Evolutionary conservation across 2,113 vertebrate genomes (phyloP).

Genomic region (Galemys pyrenaicus): DNA sequence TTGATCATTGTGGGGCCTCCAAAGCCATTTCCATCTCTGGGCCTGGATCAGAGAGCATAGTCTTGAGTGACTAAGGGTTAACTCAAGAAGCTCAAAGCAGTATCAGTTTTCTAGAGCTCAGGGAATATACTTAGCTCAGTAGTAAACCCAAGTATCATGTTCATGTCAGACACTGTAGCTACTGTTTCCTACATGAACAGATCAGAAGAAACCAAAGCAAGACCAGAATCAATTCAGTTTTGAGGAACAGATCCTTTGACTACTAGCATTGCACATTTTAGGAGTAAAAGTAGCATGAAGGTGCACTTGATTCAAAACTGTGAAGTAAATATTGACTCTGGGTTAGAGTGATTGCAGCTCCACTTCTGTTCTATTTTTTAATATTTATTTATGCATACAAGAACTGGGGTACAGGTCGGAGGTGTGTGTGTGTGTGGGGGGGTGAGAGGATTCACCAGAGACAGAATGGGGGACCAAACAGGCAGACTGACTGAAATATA

Average conservation of each 20-base stretch:
- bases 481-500: too few relatives aligned
- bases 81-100: constrained; percentile 46
- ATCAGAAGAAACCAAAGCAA: constrained; percentile 69
- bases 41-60: constrained; percentile 39
- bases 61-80: constrained; percentile 66
- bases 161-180: constrained; percentile 72
- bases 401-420: too few relatives aligned
- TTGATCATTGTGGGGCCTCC: background rate
- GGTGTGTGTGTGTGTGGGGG: too few relatives aligned
- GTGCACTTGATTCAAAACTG: background rate
- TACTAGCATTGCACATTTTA: constrained; percentile 22
- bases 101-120: constrained; percentile 74
- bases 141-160: constrained; percentile 76
- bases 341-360: constrained; percentile 12
- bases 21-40: background rate
- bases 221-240: constrained; percentile 51
- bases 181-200: constrained; percentile 70
- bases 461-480: too few relatives aligned
- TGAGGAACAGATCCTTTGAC: constrained; percentile 39
- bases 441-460: too few relatives aligned
- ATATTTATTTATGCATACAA: too few relatives aligned
- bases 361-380: too few relatives aligned
- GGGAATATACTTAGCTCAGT: constrained; percentile 77
- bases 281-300: constrained; percentile 44
- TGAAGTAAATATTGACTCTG: background rate